Conservation (phyloP, 1,140 invertebrate genomes). For the Vollenhovia emeryi region DNA sequence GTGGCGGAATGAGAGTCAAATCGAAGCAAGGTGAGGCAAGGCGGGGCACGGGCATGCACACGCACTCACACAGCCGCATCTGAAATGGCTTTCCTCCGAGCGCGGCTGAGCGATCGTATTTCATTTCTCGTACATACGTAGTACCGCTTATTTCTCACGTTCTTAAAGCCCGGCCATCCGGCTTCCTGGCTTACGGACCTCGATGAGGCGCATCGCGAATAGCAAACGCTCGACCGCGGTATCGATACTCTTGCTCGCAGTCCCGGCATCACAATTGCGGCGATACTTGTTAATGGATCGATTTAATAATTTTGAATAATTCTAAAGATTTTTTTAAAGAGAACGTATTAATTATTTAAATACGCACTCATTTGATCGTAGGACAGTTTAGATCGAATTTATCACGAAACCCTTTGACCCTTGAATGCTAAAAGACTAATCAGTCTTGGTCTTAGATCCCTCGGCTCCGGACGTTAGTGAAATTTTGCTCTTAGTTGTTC, state of each 20-base stretch:
- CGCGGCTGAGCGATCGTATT: conserved; percentile 67
- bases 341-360: conserved; percentile 5
- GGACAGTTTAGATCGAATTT: too few relatives aligned
- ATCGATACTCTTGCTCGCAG: neutral
- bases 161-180: conserved; percentile 60
- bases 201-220: conserved; percentile 55
- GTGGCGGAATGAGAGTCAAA: conserved; percentile 46
- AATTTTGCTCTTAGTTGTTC: too few relatives aligned
- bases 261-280: neutral
- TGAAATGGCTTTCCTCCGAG: conserved; percentile 69
- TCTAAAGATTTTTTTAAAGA: neutral
- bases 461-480: too few relatives aligned
- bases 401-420: too few relatives aligned
- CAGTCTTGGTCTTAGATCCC: too few relatives aligned
- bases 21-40: conserved; percentile 43
- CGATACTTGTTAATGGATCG: neutral
- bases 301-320: neutral
- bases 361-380: too few relatives aligned
- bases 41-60: conserved; percentile 13
- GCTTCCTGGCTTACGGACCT: conserved; percentile 72
- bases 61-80: conserved; percentile 23
- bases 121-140: conserved; percentile 63
- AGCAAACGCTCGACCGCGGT: neutral
- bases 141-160: conserved; percentile 71
- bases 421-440: too few relatives aligned